These are phyloP conservation scores for Danaus chrysippus DNA, from an alignment of 2,888 invertebrate genomes.

Conservation along the genomic window DNA sequence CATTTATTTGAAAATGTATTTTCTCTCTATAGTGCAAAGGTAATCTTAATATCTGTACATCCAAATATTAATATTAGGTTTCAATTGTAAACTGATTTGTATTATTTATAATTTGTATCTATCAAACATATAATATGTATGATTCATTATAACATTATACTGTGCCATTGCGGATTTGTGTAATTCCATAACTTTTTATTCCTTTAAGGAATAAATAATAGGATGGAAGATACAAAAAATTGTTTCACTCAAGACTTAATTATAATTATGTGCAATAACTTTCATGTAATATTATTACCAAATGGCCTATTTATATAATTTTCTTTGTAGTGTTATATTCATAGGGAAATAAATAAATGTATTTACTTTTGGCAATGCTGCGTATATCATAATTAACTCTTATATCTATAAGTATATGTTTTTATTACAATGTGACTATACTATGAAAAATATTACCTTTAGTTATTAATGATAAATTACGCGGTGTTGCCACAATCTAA, in stretches of 20 bases:
- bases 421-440: constrained; percentile 1
- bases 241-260: constrained; percentile 6
- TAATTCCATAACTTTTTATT: too few relatives aligned
- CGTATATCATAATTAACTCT: not conserved
- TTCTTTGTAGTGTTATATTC: constrained; percentile 2
- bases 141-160: too few relatives aligned
- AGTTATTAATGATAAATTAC: not conserved
- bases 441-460: not conserved
- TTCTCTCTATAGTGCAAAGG: too few relatives aligned
- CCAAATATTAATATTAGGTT: too few relatives aligned
- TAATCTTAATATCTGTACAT: too few relatives aligned
- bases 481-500: constrained; percentile 6
- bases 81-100: too few relatives aligned
- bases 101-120: too few relatives aligned
- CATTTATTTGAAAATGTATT: too few relatives aligned
- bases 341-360: not conserved
- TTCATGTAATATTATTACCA: constrained; percentile 10
- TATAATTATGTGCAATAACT: constrained; percentile 20
- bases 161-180: too few relatives aligned
- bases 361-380: not conserved
- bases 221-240: too few relatives aligned
- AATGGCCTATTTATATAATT: constrained; percentile 16
- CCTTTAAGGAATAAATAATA: too few relatives aligned
- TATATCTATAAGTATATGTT: constrained; percentile 1
- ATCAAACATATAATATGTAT: too few relatives aligned